phyloP scores from a whole-genome alignment of 2,888 invertebrate species.

The Habroteleia sp. region DNA sequence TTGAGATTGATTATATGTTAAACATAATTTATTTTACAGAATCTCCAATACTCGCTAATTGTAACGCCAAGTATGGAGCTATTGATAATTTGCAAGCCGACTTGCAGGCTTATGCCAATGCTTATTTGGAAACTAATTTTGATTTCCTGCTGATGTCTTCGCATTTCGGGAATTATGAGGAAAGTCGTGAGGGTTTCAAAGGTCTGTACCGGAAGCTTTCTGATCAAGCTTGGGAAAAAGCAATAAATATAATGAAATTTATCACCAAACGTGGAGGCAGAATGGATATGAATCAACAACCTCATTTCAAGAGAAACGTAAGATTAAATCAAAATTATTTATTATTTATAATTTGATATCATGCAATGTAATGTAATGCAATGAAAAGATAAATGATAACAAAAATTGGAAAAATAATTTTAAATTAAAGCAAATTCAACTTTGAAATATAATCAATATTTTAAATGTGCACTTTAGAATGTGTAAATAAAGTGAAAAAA shows the following conservation, averaged over 20 bases:
- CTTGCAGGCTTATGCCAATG: slow-evolving; percentile 83
- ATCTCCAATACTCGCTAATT: slow-evolving; percentile 77
- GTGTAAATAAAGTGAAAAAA: no score
- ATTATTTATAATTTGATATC: no score
- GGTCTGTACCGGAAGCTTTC: slow-evolving; percentile 88
- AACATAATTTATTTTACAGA: slow-evolving; percentile 68
- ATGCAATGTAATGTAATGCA: no score
- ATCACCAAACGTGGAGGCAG: slow-evolving; percentile 87
- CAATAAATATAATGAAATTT: slow-evolving; percentile 89
- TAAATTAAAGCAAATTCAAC: no score
- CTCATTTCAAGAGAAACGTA: slow-evolving; percentile 71
- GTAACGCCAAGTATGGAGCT: slow-evolving; percentile 86
- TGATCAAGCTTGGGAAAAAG: slow-evolving; percentile 88
- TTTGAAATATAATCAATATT: no score
- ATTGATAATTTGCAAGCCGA: slow-evolving; percentile 82
- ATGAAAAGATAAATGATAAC: no score
- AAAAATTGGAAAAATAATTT: no score
- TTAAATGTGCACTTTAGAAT: no score
- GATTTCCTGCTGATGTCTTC: slow-evolving; percentile 89
- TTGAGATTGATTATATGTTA: no score
- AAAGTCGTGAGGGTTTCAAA: slow-evolving; percentile 89
- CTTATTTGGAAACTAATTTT: slow-evolving; percentile 87
- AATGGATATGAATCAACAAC: slow-evolving; percentile 82
- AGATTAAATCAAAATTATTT: slow-evolving; percentile 24
- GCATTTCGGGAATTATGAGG: slow-evolving; percentile 89